Evolutionary conservation across 2,797 vertebrate genomes (phyloP).

Genomic region (Helarctos malayanus): DNA sequence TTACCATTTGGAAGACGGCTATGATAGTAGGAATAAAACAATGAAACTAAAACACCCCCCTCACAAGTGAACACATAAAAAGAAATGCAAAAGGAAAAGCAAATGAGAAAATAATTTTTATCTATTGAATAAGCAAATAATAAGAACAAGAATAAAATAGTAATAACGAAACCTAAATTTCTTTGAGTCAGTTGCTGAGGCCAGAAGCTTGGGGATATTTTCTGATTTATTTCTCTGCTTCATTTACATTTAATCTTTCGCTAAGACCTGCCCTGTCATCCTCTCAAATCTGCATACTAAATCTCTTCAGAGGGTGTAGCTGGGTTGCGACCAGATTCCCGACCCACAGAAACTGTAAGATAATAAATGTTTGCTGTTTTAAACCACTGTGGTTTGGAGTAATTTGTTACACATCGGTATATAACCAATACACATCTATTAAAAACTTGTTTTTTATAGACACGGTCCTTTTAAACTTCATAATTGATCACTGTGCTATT

Average conservation of each 20-base stretch:
- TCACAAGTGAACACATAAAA: not conserved
- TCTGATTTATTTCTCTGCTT: conserved; percentile 32
- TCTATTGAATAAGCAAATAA: conserved; percentile 4
- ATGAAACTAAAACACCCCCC: not conserved
- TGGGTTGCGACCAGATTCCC: not conserved
- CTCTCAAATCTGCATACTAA: not conserved
- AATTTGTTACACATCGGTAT: not conserved
- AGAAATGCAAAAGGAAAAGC: conserved; percentile 38
- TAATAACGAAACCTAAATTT: not conserved
- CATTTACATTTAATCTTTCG: not conserved
- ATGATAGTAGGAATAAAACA: not conserved
- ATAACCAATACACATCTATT: not conserved
- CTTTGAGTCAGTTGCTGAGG: not conserved
- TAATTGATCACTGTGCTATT: not conserved
- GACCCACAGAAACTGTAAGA: not conserved
- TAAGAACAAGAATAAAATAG: not conserved
- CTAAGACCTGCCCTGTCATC: not conserved
- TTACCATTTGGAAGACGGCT: conserved; percentile 35
- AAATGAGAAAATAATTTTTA: not conserved
- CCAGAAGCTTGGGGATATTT: not conserved
- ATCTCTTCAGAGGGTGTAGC: not conserved
- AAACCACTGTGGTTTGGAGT: not conserved
- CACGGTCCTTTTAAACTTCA: not conserved
- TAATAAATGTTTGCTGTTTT: conserved; percentile 10
- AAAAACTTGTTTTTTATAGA: not conserved